These are phyloP conservation scores for Anoura caudifer DNA, from an alignment of 2,113 vertebrate species.

Conservation along the genomic window DNA sequence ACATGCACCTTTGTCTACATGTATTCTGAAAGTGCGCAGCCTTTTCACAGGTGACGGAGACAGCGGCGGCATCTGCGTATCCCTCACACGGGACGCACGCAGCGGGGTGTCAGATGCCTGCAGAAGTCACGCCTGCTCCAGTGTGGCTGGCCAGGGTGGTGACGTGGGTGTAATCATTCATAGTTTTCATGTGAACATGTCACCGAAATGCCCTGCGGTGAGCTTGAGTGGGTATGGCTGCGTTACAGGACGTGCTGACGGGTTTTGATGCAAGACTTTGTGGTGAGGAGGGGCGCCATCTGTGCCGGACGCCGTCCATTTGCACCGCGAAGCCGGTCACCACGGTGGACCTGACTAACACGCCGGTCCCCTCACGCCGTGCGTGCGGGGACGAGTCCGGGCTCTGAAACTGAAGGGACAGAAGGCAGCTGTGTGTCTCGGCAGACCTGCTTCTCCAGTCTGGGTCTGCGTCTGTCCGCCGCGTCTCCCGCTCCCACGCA, in stretches of 20 bases:
- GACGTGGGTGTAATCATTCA: no score
- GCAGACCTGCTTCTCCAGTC: no score
- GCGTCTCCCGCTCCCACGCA: neutral
- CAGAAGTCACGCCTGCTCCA: no score
- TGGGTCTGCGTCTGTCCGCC: neutral
- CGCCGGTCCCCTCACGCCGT: rapidly evolving
- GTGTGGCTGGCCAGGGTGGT: no score
- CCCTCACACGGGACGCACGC: neutral
- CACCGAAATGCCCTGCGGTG: no score
- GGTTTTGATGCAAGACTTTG: no score
- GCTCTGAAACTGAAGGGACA: neutral
- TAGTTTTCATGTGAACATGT: no score
- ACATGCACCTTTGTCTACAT: neutral
- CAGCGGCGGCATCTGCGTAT: neutral
- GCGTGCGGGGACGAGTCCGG: neutral
- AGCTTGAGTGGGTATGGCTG: no score
- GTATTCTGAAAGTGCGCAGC: neutral
- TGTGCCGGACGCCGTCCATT: rapidly evolving
- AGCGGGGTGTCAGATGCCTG: neutral
- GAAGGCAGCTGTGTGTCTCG: rapidly evolving
- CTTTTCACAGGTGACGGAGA: neutral
- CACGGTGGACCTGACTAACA: no score
- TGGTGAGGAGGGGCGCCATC: no score
- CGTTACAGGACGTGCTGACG: no score
- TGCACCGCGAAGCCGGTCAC: no score